Percentiles rank a stretch among this genome's conserved stretches.
Evolutionary conservation across 2,113 vertebrate genomes (phyloP).

Genomic region (Isurus oxyrinchus): DNA sequence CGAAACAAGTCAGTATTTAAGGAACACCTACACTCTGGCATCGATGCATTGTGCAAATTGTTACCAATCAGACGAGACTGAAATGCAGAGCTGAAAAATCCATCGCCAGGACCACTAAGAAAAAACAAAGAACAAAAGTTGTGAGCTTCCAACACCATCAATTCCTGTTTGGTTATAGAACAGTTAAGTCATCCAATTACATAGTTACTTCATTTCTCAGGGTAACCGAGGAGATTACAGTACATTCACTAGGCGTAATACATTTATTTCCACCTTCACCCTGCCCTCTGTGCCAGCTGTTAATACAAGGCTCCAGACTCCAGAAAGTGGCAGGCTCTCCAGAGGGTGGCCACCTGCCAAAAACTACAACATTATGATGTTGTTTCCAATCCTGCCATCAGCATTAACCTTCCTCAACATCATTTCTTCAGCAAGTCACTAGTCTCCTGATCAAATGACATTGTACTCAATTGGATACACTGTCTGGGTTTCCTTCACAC

Average conservation of each 20-base stretch:
- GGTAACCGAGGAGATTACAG: background rate
- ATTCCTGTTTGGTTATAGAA: background rate
- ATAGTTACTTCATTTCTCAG: background rate
- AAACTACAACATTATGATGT: background rate
- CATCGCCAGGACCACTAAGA: conserved; percentile 83
- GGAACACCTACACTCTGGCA: conserved; percentile 80
- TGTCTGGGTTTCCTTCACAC: background rate
- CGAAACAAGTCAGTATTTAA: background rate
- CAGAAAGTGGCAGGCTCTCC: background rate
- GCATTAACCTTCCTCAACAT: background rate
- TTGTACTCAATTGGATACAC: background rate
- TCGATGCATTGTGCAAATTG: conserved; percentile 84
- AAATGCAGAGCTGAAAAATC: conserved; percentile 97
- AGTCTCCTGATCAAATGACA: background rate
- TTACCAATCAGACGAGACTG: conserved; percentile 90
- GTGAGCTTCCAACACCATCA: background rate
- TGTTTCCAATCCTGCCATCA: background rate
- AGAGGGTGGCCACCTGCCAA: background rate
- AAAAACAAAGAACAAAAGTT: conserved; percentile 5
- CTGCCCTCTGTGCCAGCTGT: background rate
- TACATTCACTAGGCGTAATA: background rate
- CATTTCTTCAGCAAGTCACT: background rate
- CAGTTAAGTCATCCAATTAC: background rate
- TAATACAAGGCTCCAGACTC: background rate
- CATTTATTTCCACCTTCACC: background rate